Percentiles rank a stretch among this genome's conserved stretches.
Conservation (phyloP, 2,113 vertebrate genomes). For the Spea multiplicata region DNA sequence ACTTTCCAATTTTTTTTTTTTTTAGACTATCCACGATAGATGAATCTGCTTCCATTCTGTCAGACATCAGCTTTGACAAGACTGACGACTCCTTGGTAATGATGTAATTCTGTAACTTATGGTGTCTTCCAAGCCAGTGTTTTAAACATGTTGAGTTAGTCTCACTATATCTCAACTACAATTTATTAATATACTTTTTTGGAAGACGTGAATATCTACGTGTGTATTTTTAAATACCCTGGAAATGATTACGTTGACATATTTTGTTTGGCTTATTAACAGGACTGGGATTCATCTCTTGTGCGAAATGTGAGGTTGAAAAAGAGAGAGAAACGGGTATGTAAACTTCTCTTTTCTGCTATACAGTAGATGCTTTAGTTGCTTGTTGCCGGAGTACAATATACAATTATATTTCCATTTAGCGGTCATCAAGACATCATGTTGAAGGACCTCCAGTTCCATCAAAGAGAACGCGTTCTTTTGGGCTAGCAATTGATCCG, state of each 20-base stretch:
- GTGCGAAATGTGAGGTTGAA: constrained; percentile 83
- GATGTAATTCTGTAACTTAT: not conserved
- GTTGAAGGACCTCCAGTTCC: constrained; percentile 78
- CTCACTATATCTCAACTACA: not conserved
- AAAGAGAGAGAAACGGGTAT: constrained; percentile 89
- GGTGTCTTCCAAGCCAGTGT: not conserved
- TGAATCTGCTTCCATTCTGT: constrained; percentile 92
- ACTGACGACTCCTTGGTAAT: constrained; percentile 93
- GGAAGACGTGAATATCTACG: too few relatives aligned
- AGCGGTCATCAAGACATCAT: constrained; percentile 89
- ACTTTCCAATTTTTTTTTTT: constrained; percentile 3
- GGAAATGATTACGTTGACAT: too few relatives aligned
- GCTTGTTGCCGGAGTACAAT: too few relatives aligned
- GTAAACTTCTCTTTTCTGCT: constrained; percentile 36
- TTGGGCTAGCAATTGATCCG: constrained; percentile 72
- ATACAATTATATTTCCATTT: constrained; percentile 26
- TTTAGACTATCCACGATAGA: constrained; percentile 89
- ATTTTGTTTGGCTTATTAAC: constrained; percentile 41
- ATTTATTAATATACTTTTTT: not conserved
- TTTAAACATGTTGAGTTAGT: not conserved
- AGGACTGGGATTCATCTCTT: constrained; percentile 94
- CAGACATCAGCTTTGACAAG: constrained; percentile 98
- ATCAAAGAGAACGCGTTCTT: constrained; percentile 85
- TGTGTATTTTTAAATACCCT: too few relatives aligned
- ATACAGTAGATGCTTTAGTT: not conserved